Percentiles rank a stretch among this genome's conserved stretches.
These are phyloP conservation scores for Saguinus midas DNA, from an alignment of 2,113 vertebrate genomes.

Conservation along the genomic window DNA sequence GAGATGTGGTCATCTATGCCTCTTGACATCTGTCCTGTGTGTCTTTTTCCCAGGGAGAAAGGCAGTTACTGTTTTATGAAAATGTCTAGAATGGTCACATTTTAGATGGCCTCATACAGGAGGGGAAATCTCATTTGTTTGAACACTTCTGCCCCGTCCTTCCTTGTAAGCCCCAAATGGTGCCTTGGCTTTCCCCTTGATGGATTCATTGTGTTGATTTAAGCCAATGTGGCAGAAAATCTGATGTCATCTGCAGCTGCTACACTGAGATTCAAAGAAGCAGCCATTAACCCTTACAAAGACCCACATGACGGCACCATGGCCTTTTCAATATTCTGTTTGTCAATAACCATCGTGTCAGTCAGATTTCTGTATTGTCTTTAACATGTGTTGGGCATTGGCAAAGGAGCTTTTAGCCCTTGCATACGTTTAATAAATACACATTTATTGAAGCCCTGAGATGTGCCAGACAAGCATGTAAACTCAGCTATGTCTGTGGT, in stretches of 20 bases:
- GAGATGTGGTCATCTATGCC: not conserved
- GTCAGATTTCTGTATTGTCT: not conserved
- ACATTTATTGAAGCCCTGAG: not conserved
- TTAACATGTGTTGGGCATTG: not conserved
- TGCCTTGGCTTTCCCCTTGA: slow-evolving; percentile 63
- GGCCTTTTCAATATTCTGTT: not conserved
- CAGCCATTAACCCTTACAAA: slow-evolving; percentile 68
- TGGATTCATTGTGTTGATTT: slow-evolving; percentile 64
- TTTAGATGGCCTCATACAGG: slow-evolving; percentile 48
- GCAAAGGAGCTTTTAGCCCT: not conserved
- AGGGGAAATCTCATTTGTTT: slow-evolving; percentile 45
- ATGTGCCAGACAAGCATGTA: not conserved
- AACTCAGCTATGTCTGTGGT: not conserved
- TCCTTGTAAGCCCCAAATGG: slow-evolving; percentile 56
- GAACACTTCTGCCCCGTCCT: slow-evolving; percentile 39
- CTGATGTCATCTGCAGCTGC: slow-evolving; percentile 80
- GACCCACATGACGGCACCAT: not conserved
- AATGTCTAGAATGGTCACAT: not conserved
- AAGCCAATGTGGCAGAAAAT: slow-evolving; percentile 75
- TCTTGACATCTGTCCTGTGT: not conserved
- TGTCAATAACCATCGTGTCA: not conserved
- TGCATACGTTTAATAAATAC: not conserved
- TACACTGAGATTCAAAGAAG: slow-evolving; percentile 50
- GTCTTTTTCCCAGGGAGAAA: not conserved
- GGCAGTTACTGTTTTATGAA: not conserved